These are phyloP conservation scores for Coregonus sp. DNA, from an alignment of 2,797 vertebrate species.

Conservation along the genomic window DNA sequence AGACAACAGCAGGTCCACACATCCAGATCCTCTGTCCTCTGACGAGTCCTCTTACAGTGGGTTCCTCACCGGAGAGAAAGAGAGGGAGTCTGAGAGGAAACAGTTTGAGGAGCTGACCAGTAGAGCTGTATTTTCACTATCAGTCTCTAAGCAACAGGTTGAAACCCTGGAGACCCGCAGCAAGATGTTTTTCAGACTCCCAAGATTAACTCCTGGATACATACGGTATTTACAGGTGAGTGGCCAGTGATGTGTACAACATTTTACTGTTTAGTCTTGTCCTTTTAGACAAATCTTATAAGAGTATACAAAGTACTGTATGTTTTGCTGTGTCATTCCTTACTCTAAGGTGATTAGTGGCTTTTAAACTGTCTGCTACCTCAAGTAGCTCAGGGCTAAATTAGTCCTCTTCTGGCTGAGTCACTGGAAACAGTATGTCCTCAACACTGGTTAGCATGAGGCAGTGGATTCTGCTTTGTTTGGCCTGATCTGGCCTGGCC, in stretches of 20 bases:
- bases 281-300: not conserved
- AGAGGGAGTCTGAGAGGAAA: constrained; percentile 47
- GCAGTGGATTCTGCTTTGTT: constrained; percentile 29
- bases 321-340: not conserved
- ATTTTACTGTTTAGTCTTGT: not conserved
- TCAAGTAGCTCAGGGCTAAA: not conserved
- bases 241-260: not conserved
- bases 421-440: constrained; percentile 22
- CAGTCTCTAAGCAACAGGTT: constrained; percentile 20
- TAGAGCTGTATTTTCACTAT: not conserved
- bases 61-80: constrained; percentile 24
- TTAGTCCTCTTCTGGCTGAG: constrained; percentile 16
- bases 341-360: not conserved
- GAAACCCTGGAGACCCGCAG: constrained; percentile 22
- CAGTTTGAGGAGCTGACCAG: constrained; percentile 28
- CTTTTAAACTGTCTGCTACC: not conserved
- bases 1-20: constrained; percentile 33
- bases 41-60: constrained; percentile 32
- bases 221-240: constrained; percentile 75
- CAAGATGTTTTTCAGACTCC: constrained; percentile 68
- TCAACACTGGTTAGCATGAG: constrained; percentile 15
- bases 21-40: not conserved
- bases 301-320: not conserved
- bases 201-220: constrained; percentile 67
- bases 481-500: constrained; percentile 28